These are phyloP conservation scores for Pomatorhinus ruficollis DNA, from an alignment of 2,113 vertebrate species.

Conservation along the genomic window DNA sequence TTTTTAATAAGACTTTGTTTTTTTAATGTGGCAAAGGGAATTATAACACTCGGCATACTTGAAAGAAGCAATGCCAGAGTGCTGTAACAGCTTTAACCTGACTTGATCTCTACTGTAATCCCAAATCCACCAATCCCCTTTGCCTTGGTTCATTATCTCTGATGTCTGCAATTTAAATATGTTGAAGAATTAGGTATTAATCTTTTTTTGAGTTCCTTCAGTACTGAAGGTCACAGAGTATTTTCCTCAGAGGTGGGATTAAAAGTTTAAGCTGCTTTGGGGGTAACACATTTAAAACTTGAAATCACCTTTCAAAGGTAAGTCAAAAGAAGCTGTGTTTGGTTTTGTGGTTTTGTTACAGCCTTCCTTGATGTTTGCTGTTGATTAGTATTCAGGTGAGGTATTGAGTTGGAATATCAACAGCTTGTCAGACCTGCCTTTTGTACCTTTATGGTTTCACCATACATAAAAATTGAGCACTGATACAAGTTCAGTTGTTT, in stretches of 20 bases:
- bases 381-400: neutral
- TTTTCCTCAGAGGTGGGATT: neutral
- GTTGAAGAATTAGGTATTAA: conserved; percentile 48
- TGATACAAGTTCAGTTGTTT: neutral
- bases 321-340: neutral
- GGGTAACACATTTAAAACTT: neutral
- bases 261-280: neutral
- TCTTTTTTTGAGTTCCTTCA: conserved; percentile 35
- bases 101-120: conserved; percentile 67
- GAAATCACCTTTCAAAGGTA: neutral
- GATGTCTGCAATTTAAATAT: conserved; percentile 62
- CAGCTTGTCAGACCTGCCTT: neutral
- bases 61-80: neutral
- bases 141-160: conserved; percentile 68
- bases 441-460: neutral
- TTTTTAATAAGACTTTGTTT: neutral
- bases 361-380: neutral
- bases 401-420: neutral
- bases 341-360: neutral
- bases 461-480: neutral
- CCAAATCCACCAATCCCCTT: conserved; percentile 68
- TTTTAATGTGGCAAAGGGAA: neutral
- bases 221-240: conserved; percentile 25
- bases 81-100: conserved; percentile 59
- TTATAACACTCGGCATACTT: neutral